These are phyloP conservation scores for Lepidostoma basale DNA, from an alignment of 1,140 invertebrate genomes.

Conservation along the genomic window DNA sequence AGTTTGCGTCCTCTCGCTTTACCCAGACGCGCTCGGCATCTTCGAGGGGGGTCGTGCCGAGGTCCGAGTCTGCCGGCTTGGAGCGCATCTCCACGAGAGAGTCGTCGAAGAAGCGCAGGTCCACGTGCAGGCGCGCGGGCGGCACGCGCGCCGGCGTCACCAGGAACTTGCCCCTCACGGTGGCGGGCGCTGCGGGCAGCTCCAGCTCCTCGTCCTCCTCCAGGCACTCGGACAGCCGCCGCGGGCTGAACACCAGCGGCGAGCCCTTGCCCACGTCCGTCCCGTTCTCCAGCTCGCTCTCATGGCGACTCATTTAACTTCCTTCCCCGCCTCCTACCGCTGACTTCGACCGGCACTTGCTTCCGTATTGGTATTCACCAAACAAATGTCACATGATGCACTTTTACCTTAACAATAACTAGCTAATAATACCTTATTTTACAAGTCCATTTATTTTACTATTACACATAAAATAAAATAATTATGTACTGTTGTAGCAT, in stretches of 20 bases:
- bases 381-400: not conserved
- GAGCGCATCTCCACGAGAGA: constrained; percentile 80
- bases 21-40: constrained; percentile 74
- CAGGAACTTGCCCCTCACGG: constrained; percentile 35
- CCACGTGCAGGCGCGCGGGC: constrained; percentile 69
- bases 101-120: constrained; percentile 80
- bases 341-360: not conserved
- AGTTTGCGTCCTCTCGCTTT: constrained; percentile 56
- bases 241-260: constrained; percentile 55
- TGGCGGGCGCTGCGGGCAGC: constrained; percentile 54
- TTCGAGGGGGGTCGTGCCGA: constrained; percentile 49
- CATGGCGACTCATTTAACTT: constrained; percentile 25
- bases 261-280: constrained; percentile 1
- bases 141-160: constrained; percentile 32
- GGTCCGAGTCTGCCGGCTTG: constrained; percentile 61
- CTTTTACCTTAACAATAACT: too few species aligned
- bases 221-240: constrained; percentile 79
- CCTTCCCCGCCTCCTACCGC: not conserved
- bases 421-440: too few species aligned
- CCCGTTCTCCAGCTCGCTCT: constrained; percentile 13
- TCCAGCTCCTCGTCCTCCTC: constrained; percentile 82
- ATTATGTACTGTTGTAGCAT: too few species aligned
- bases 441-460: too few species aligned
- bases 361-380: not conserved
- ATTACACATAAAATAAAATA: too few species aligned